Conservation (phyloP, 2,113 vertebrate genomes). For the Canis aureus region DNA sequence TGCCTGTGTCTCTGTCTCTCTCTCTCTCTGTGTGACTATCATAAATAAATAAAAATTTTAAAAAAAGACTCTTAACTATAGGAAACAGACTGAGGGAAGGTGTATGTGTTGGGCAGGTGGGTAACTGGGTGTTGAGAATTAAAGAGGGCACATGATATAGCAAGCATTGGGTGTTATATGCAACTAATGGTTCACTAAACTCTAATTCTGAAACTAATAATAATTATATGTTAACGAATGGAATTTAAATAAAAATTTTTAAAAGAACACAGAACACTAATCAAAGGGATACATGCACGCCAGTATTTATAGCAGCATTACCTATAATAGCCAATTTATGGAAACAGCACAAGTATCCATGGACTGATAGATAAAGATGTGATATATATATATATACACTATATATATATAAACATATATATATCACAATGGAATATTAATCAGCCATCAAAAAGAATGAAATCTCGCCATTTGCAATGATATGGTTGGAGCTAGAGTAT, state of each 20-base stretch:
- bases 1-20: no score
- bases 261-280: not conserved
- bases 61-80: no score
- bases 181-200: not conserved
- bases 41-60: no score
- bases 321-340: not conserved
- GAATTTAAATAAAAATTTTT: not conserved
- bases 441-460: not conserved
- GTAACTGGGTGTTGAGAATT: not conserved
- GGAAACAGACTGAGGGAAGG: not conserved
- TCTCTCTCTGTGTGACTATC: no score
- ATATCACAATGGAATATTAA: not conserved
- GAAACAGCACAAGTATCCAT: not conserved
- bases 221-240: not conserved
- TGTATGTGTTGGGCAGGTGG: not conserved
- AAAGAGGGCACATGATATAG: not conserved
- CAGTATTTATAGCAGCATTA: not conserved
- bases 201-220: not conserved
- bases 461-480: not conserved
- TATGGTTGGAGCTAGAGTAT: not conserved
- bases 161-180: not conserved
- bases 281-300: not conserved
- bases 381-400: not conserved
- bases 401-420: no score
- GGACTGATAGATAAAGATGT: not conserved